phyloP scores from a whole-genome alignment of 2,797 vertebrate genomes.

The Hydrolagus colliei region DNA sequence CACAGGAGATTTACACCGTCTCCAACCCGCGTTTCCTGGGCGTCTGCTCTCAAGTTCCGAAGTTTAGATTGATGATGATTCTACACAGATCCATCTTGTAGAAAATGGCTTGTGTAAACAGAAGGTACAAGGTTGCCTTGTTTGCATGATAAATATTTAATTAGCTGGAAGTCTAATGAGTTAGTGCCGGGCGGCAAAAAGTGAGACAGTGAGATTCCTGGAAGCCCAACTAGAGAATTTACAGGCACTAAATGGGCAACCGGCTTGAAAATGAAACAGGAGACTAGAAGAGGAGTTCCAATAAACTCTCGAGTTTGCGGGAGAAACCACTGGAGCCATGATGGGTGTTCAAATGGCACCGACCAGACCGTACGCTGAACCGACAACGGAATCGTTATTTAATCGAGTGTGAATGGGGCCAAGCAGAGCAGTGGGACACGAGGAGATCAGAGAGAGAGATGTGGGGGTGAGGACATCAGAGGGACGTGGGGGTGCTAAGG shows the following conservation, averaged over 20 bases:
- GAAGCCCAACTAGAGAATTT: conserved; percentile 58
- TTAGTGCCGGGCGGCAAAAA: conserved; percentile 39
- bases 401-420: too few relatives aligned
- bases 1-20: too few relatives aligned
- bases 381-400: too few relatives aligned
- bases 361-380: too few relatives aligned
- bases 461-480: too few relatives aligned
- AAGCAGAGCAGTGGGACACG: too few relatives aligned
- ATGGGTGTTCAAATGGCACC: too few relatives aligned
- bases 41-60: background rate
- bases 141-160: conserved; percentile 72
- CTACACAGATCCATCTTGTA: background rate
- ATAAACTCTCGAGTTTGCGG: background rate
- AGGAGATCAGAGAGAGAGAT: too few relatives aligned
- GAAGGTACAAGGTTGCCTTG: background rate
- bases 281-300: background rate
- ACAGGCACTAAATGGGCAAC: conserved; percentile 64
- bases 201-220: conserved; percentile 58
- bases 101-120: conserved; percentile 3
- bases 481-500: too few relatives aligned
- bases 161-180: conserved; percentile 58
- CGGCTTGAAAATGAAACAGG: conserved; percentile 43
- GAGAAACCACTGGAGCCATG: background rate
- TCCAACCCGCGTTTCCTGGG: background rate
- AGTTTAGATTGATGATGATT: conserved; percentile 27